Base-by-base conservation (phyloP, 2,888 invertebrate species). In the Miltochrista miniata region DNA sequence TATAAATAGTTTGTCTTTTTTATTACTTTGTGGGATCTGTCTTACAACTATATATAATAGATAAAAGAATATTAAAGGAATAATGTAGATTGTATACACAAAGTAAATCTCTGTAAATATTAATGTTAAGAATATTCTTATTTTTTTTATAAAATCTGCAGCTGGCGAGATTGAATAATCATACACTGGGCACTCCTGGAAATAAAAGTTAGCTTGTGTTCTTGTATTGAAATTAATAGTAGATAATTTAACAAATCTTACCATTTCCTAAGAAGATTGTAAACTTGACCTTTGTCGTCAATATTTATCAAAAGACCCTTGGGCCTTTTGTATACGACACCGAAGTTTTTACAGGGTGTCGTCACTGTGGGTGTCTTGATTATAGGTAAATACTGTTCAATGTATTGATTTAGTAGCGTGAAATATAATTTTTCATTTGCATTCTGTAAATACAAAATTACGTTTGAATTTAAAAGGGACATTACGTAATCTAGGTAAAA, bases 291-390 rank as follows among this genome's bases (percentile, higher is more conserved):
- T 64, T 95, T 95, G 82, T 98, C 98, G 76, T 97, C 95, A 68
- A 97, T 96, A 1, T 98, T 97, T 54, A 99, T 94, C 79, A 97
- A 98, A 2, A 99, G 93, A 54, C 98, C 98, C 73, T 97, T 94
- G 0, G 97, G 97, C 77, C 97, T 93, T 52, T 97, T 93, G 80
- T 96, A 98, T 73, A 98, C 96, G 51, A 97, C 93, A 33, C 98
- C 98, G 78, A 97, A 98, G 73, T 96, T 96, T 88, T 98, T 98
- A 79, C 98, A 99, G 0, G 98, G 98, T 72, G 96, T 91, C 5
- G 98, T 98, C 9, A 98, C 98, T 0, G 98, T 98, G 0, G 98
- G 98, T 1, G 98, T 98, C 80, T 99, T 98, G n/a, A 98, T 96
- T 71, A 98, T 96, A 0, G 98, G 98, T 95, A 98, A 96, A 89